A percentile compares a stretch with the other conserved stretches of the same genome.
Conservation (phyloP, 2,797 vertebrate species). For the Enteromius mattozi region DNA sequence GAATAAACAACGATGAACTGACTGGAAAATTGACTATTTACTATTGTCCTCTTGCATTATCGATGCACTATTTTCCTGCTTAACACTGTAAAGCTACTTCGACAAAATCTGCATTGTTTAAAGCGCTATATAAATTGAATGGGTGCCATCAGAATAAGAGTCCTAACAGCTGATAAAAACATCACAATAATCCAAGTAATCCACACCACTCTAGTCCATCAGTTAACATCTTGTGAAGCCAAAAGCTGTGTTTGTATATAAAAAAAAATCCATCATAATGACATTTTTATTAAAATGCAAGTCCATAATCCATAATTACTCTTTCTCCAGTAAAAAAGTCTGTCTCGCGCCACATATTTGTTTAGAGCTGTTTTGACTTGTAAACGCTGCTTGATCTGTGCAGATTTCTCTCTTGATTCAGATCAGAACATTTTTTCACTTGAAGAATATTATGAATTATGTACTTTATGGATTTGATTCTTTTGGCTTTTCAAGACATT, state of each 20-base stretch:
- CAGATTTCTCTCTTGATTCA: too few species aligned
- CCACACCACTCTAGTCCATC: background rate
- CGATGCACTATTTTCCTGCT: background rate
- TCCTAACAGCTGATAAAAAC: background rate
- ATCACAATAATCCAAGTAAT: background rate
- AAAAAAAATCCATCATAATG: background rate
- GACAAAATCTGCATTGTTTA: background rate
- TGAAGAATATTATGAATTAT: too few species aligned
- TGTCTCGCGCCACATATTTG: too few species aligned
- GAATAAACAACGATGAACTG: background rate
- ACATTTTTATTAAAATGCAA: too few species aligned
- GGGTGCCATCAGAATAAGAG: background rate
- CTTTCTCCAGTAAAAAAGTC: too few species aligned
- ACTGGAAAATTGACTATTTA: background rate
- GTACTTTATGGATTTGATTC: background rate
- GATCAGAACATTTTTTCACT: background rate
- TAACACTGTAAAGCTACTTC: background rate
- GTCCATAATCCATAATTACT: too few species aligned
- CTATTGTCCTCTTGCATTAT: background rate
- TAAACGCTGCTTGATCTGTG: background rate
- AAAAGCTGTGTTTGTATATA: background rate
- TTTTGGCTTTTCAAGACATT: background rate
- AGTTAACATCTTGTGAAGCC: background rate
- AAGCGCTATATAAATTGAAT: background rate
- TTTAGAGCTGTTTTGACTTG: too few species aligned